phyloP scores from a whole-genome alignment of 2,888 invertebrate species.

The Amblyjoppa proteus region DNA sequence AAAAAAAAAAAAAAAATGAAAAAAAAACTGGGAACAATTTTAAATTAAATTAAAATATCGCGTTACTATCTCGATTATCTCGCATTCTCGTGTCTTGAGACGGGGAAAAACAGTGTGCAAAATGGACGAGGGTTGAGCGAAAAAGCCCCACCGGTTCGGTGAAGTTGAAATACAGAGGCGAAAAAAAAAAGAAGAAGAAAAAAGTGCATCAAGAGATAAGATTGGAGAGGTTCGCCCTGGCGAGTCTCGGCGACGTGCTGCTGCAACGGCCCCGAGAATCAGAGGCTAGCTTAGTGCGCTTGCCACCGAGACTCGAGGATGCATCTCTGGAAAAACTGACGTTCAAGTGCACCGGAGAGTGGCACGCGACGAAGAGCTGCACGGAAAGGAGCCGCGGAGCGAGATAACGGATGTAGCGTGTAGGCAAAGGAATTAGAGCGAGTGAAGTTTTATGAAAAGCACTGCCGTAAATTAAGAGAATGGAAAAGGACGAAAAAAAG shows the following conservation, averaged over 20 bases:
- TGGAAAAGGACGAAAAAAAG: not conserved
- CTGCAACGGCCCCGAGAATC: slow-evolving; percentile 10
- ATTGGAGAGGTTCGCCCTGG: slow-evolving; percentile 52
- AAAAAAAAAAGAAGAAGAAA: not conserved
- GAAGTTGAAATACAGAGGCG: too few species aligned
- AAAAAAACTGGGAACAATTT: not conserved
- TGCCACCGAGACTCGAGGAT: slow-evolving; percentile 25
- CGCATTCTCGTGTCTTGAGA: not conserved
- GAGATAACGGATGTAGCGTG: not conserved
- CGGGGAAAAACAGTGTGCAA: too few species aligned
- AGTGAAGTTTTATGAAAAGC: slow-evolving; percentile 17
- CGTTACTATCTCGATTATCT: too few species aligned
- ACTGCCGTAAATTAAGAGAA: slow-evolving; percentile 22
- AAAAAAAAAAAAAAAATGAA: not conserved
- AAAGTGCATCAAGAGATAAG: slow-evolving; percentile 32
- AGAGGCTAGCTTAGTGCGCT: slow-evolving; percentile 32
- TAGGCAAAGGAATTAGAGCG: slow-evolving; percentile 16
- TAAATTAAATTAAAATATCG: not conserved
- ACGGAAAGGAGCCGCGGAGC: slow-evolving; percentile 4
- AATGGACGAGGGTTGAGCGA: not conserved
- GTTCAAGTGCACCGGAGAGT: slow-evolving; percentile 54
- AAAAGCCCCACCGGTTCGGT: too few species aligned
- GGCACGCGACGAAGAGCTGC: slow-evolving; percentile 15
- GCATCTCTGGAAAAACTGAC: slow-evolving; percentile 44
- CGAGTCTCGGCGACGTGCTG: slow-evolving; percentile 33